phyloP scores from a whole-genome alignment of 2,113 vertebrate species.

The Pteruthius melanotis region DNA sequence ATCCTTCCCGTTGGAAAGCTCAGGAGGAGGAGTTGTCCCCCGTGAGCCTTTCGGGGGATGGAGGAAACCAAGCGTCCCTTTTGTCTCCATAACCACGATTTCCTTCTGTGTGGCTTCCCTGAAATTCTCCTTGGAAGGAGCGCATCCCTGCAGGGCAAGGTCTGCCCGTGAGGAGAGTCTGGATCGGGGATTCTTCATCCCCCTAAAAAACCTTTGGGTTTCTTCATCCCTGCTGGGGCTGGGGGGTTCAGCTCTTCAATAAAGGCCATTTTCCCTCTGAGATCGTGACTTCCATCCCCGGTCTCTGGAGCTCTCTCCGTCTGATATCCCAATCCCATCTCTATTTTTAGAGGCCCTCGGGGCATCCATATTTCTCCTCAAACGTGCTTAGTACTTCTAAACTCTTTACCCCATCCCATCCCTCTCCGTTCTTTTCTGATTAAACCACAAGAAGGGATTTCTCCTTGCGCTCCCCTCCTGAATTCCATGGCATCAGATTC shows the following conservation, averaged over 20 bases:
- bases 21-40: neutral
- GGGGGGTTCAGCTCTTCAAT: accelerated
- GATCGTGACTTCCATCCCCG: accelerated
- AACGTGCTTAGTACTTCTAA: neutral
- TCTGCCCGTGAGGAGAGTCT: neutral
- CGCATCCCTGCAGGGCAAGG: accelerated
- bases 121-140: neutral
- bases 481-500: accelerated
- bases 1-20: neutral
- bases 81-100: accelerated
- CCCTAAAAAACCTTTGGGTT: too few relatives aligned
- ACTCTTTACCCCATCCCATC: neutral
- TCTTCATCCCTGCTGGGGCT: neutral
- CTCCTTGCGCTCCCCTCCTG: neutral
- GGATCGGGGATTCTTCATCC: neutral
- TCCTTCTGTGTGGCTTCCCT: neutral
- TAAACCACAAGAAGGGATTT: neutral
- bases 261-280: neutral
- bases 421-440: neutral
- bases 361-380: neutral
- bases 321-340: neutral
- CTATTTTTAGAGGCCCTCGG: neutral
- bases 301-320: neutral
- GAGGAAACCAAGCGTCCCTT: too few relatives aligned
- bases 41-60: accelerated